Evolutionary conservation across 2,888 invertebrate genomes (phyloP), one percentile per base, ranked within the genome.

Genomic region (Catocala sponsa): DNA sequence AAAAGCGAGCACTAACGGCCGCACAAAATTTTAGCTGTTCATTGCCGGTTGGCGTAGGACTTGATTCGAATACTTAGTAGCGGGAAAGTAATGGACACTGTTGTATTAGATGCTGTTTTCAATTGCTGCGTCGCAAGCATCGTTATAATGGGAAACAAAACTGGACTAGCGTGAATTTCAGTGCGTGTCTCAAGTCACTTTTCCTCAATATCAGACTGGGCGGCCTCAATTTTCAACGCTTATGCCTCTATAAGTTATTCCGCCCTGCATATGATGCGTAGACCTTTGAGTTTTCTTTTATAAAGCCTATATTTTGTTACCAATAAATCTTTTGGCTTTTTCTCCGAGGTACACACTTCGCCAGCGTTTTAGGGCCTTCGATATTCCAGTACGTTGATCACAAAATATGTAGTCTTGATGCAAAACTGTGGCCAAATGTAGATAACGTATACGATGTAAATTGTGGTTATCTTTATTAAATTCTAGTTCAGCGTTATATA

Each of bases 201-300:
- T 87, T 87, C 91, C 88, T 83, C 82, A 80, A 86, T 85, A 86
- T 86, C 85, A 88, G 89, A 85, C 89, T 77, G 81, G 83, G 80
- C 86, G 92, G 85, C 94, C 94, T 92, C 92, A 89, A 92, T 93
- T 91, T 89, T 87, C 87, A 84, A 82, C 86, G 87, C 88, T 89
- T 87, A 89, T 87, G 84, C 87, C 80, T 76, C 88, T 83, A 87
- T 92, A 91, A 92, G 83, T 92, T 91, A 93, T 91, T 89, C 84
- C 84, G 82, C 89, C 90, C 91, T 90, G 88, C 91, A 91, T 86
- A 87, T 84, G 79, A 81, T 79, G 84, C 80, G 79, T 79, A 84
- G 85, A 84, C 82, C 83, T 83, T 79, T 81, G 80, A 85, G 85
- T 80, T 82, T 70, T 72, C 69, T 70, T 84, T 80, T 79, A 82